phyloP scores from a whole-genome alignment of 1,140 invertebrate genomes.

The Brachionus rubens region DNA sequence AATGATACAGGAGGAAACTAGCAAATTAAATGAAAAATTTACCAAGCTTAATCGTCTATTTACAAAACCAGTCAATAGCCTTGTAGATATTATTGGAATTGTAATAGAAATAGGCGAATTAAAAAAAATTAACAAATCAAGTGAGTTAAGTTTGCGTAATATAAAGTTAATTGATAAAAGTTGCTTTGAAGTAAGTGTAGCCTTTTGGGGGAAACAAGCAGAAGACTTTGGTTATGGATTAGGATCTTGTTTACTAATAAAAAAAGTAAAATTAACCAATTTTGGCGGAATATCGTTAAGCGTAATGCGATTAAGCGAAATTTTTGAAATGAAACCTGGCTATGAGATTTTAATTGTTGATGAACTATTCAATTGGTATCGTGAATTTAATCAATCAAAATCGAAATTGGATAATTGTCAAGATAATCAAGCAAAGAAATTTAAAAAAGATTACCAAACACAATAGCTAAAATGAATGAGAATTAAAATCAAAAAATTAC shows the following conservation, averaged over 20 bases:
- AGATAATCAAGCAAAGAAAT: too few species aligned
- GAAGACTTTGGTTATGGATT: background rate
- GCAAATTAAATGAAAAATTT: background rate
- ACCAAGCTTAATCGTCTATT: background rate
- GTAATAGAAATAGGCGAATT: background rate
- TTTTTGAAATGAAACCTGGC: background rate
- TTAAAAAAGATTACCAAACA: too few species aligned
- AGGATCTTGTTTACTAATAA: background rate
- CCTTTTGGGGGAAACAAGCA: constrained; percentile 11
- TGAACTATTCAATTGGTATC: background rate
- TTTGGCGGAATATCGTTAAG: background rate
- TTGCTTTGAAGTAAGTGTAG: background rate
- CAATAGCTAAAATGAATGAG: too few species aligned
- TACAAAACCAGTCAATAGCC: background rate
- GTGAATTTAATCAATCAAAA: too few species aligned
- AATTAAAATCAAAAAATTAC: too few species aligned
- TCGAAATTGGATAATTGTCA: too few species aligned
- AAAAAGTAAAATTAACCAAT: background rate
- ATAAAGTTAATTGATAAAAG: background rate
- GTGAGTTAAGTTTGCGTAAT: background rate
- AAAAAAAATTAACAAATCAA: background rate
- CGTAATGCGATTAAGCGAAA: background rate
- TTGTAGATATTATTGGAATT: background rate
- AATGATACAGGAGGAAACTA: background rate
- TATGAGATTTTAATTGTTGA: background rate